These are phyloP conservation scores for Zeugodacus cucurbitae DNA, from an alignment of 1,140 invertebrate species.

Conservation along the genomic window DNA sequence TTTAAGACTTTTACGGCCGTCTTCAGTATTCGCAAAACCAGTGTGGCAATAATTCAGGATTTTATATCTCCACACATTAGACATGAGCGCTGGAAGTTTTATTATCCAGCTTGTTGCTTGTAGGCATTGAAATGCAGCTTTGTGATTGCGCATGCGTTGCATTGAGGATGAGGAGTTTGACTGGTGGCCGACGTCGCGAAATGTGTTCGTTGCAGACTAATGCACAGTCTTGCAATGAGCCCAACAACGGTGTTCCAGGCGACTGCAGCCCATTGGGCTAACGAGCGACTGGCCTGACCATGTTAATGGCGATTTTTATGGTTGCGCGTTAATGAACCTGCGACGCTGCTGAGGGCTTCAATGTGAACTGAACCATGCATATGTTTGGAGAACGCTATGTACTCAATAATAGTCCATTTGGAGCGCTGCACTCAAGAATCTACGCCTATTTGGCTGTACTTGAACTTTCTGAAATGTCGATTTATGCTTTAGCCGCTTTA, in stretches of 20 bases:
- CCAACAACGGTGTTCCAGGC: neutral
- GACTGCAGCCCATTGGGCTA: neutral
- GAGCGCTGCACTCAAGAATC: neutral
- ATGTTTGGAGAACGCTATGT: neutral
- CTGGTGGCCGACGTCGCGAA: neutral
- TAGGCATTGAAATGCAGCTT: no score
- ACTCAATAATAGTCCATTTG: neutral
- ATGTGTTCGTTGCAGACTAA: neutral
- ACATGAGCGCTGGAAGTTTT: no score
- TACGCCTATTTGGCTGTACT: no score
- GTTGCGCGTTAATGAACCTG: neutral
- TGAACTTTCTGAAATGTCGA: no score
- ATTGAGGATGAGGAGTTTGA: neutral
- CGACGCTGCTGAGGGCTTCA: neutral
- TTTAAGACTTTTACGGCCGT: slow-evolving; percentile 1
- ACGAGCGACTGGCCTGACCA: neutral
- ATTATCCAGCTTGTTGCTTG: no score
- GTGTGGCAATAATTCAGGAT: neutral
- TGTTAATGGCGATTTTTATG: slow-evolving; percentile 27
- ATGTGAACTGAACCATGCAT: neutral
- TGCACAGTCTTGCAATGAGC: neutral
- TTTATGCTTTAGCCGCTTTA: neutral
- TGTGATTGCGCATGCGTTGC: neutral
- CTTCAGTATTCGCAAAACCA: slow-evolving; percentile 4
- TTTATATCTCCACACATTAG: no score